Conservation (phyloP, 2,797 vertebrate genomes). For the Halcyon leucocephala region DNA sequence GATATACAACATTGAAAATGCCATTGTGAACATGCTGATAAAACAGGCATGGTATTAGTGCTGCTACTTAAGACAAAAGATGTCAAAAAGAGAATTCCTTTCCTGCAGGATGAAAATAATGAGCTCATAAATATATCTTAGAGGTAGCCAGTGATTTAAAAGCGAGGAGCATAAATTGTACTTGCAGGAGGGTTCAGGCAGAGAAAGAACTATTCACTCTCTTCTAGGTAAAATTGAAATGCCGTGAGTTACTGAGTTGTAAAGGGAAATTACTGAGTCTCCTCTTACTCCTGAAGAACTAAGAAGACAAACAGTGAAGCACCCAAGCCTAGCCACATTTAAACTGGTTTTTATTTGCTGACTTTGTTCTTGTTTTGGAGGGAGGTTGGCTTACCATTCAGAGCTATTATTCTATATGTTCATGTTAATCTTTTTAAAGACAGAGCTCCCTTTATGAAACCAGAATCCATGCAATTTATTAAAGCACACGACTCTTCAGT, state of each 20-base stretch:
- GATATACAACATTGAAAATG: slow-evolving; percentile 4
- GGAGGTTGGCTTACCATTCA: neutral
- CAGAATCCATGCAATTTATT: neutral
- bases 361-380: neutral
- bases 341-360: neutral
- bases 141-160: slow-evolving; percentile 54
- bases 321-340: neutral
- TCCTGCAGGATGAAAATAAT: slow-evolving; percentile 54
- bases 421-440: neutral
- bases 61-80: slow-evolving; percentile 29
- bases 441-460: neutral
- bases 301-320: neutral
- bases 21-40: slow-evolving; percentile 32
- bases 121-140: slow-evolving; percentile 66
- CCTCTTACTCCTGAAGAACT: neutral
- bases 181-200: slow-evolving; percentile 15
- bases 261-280: slow-evolving; percentile 40
- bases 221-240: slow-evolving; percentile 45
- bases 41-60: slow-evolving; percentile 42
- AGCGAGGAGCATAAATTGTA: slow-evolving; percentile 48
- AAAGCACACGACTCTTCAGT: neutral
- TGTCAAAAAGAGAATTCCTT: slow-evolving; percentile 29
- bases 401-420: neutral
- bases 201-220: slow-evolving; percentile 34
- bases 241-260: slow-evolving; percentile 36